phyloP scores from a whole-genome alignment of 1,140 invertebrate species.

The Brachystomella parvula region DNA sequence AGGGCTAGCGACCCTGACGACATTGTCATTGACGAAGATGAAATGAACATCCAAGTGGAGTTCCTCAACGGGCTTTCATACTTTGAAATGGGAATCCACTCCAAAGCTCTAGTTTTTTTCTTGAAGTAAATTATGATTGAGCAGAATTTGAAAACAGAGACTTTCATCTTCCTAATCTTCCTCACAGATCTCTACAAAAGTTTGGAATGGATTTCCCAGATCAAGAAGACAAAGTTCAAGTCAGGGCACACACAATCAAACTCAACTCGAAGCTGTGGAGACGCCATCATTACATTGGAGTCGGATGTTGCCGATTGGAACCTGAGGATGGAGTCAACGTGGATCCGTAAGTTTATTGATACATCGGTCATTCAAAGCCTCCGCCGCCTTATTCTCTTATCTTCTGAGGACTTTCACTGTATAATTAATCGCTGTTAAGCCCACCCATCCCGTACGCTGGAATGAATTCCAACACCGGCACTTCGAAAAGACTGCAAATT shows the following conservation, averaged over 20 bases:
- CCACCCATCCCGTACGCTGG: no score
- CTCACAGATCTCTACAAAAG: not conserved
- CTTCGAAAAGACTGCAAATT: no score
- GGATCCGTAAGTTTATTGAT: not conserved
- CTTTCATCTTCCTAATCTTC: not conserved
- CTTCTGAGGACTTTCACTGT: no score
- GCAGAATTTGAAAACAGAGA: not conserved
- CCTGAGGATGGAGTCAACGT: not conserved
- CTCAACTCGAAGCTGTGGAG: not conserved
- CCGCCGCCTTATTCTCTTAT: no score
- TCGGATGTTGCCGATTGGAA: not conserved
- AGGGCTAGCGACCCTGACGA: conserved; percentile 23
- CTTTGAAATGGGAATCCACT: conserved; percentile 26
- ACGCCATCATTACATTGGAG: not conserved
- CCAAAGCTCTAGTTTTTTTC: conserved; percentile 25
- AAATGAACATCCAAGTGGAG: conserved; percentile 18
- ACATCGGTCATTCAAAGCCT: not conserved
- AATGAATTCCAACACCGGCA: no score
- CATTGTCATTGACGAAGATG: conserved; percentile 18
- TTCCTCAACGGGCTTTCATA: conserved; percentile 31
- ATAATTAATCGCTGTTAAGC: no score
- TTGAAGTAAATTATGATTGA: not conserved
- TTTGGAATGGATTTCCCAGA: not conserved
- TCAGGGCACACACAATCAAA: not conserved
- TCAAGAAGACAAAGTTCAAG: not conserved